phyloP scores from a whole-genome alignment of 1,140 invertebrate species.

The Pseudomyrmex cubaensis region DNA sequence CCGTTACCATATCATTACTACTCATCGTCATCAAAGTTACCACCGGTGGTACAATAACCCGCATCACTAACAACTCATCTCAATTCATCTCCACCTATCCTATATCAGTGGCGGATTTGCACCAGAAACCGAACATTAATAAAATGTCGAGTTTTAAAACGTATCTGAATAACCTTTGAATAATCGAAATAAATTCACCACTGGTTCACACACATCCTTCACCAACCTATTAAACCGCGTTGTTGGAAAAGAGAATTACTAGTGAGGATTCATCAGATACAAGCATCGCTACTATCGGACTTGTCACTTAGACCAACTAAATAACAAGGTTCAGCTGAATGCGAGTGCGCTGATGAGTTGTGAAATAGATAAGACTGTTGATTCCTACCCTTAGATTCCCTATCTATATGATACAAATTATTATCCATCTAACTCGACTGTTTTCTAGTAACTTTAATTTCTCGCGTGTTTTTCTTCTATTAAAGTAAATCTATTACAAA shows the following conservation, averaged over 20 bases:
- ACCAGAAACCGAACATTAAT: constrained; percentile 1
- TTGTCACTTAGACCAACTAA: constrained; percentile 59
- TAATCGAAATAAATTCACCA: constrained; percentile 37
- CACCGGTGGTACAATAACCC: constrained; percentile 51
- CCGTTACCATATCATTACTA: constrained; percentile 47
- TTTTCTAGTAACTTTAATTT: constrained; percentile 26
- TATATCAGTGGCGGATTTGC: background rate
- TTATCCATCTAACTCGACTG: constrained; percentile 7
- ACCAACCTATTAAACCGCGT: constrained; percentile 29
- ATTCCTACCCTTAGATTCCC: constrained; percentile 24
- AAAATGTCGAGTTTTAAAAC: constrained; percentile 14
- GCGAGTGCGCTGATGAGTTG: constrained; percentile 74
- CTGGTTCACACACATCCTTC: constrained; percentile 24
- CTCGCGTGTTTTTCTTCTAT: constrained; percentile 38
- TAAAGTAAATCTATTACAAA: constrained; percentile 13
- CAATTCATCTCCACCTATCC: constrained; percentile 22
- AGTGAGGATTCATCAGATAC: constrained; percentile 8
- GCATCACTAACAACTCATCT: constrained; percentile 49
- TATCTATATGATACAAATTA: constrained; percentile 37
- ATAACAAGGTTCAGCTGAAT: constrained; percentile 71
- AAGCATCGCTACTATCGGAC: constrained; percentile 32
- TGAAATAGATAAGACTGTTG: constrained; percentile 66
- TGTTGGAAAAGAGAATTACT: constrained; percentile 9
- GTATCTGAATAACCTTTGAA: background rate
- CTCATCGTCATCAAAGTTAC: constrained; percentile 48